phyloP scores from a whole-genome alignment of 2,888 invertebrate genomes.

The Cheilosia scutellata region DNA sequence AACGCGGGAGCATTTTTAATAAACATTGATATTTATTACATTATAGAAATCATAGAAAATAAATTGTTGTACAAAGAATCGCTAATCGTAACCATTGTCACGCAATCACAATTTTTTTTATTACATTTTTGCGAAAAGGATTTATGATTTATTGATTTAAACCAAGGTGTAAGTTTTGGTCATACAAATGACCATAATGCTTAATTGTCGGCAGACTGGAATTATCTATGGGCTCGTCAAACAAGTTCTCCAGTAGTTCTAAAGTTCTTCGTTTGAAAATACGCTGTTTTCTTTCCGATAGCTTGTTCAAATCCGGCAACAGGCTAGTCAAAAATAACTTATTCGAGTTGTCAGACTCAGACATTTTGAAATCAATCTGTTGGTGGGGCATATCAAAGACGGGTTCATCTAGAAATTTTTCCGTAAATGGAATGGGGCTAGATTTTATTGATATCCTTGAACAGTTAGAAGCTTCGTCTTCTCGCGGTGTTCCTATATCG shows the following conservation, averaged over 20 bases:
- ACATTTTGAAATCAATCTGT: neutral
- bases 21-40: too few relatives aligned
- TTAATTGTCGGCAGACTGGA: neutral
- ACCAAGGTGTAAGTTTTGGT: neutral
- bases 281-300: conserved; percentile 45
- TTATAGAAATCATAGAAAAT: too few relatives aligned
- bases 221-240: conserved; percentile 12
- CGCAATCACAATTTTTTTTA: neutral
- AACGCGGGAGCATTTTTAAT: too few relatives aligned
- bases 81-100: too few relatives aligned
- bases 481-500: neutral
- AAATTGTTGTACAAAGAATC: too few relatives aligned
- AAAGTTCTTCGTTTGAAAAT: conserved; percentile 48
- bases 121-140: neutral
- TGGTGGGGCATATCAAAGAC: neutral
- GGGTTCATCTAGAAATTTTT: neutral
- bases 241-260: conserved; percentile 46
- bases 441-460: conserved; percentile 24
- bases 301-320: conserved; percentile 47
- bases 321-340: conserved; percentile 41
- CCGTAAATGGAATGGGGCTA: neutral
- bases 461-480: conserved; percentile 15
- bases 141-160: neutral
- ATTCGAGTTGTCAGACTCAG: conserved; percentile 20
- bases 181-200: neutral